Evolutionary conservation across 2,113 vertebrate species (phyloP), one percentile per base, ranked within the genome.

Genomic region (Sceloporus tristichus): DNA sequence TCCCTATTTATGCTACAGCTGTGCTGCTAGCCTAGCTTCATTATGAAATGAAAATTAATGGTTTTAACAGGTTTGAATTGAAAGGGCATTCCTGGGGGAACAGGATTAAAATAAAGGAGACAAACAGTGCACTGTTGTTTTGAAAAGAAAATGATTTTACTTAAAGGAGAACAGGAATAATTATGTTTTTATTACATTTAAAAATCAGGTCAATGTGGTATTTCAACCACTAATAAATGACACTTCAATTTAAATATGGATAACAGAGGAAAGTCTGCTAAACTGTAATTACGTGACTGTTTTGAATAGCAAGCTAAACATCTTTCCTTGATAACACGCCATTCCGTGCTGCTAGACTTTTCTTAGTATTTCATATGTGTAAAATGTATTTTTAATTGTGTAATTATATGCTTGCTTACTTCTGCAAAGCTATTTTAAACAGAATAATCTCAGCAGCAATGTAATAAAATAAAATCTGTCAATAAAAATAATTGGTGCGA

Each of bases 121-220:
- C 66, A 80, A 80, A 80, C 77, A 80, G 16, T 0, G 0, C 9
- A 84, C 29, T 0, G 4, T 86, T 80, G 38, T 90, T 62, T 91
- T 81, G 34, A 38, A 87, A 91, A 93, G 76, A 2, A 92, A 90
- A 93, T 54, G 48, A 91, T 90, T 93, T 94, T 88, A 84, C 29
- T 89, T 89, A 54, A 48, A 48, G 25, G 1, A 80, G 85, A 88
- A 82, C 25, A 82, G 19, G 3, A 91, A 90, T 90, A 84, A 91
- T 88, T 92, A 21, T 2, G 27, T 89, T 89, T 85, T 16, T 27
- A 7, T 40, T 73, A 87, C 7, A 23, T 75, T 82, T 84, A 54
- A 71, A 82, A 89, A 89, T 91, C 70, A 82, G 38, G 86, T 89
- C 79, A 92, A 53, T 76, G 48, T 87, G 34, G n/a, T 89, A 34